Conservation (phyloP, 2,888 invertebrate genomes). For the Tromatobia lineatoria region DNA sequence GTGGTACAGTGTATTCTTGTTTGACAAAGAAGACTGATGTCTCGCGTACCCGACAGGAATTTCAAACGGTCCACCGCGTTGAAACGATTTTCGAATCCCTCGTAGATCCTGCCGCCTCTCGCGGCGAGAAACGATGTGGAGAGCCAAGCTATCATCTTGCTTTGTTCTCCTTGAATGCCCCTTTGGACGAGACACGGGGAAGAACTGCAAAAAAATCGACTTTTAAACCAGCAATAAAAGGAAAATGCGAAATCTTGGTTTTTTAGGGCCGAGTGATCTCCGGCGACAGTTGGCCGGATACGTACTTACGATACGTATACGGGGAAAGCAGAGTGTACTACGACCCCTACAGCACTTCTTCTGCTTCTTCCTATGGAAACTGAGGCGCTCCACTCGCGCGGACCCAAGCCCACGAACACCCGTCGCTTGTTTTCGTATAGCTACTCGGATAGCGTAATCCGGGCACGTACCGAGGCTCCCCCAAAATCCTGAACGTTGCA, state of each 20-base stretch:
- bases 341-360: constrained; percentile 51
- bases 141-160: constrained; percentile 26
- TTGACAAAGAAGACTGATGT: constrained; percentile 69
- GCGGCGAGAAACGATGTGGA: constrained; percentile 39
- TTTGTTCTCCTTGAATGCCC: constrained; percentile 24
- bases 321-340: constrained; percentile 29
- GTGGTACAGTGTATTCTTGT: constrained; percentile 8
- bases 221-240: constrained; percentile 85
- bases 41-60: constrained; percentile 80
- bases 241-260: constrained; percentile 81
- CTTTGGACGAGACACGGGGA: constrained; percentile 6
- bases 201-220: constrained; percentile 74
- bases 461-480: constrained; percentile 80
- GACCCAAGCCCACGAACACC: constrained; percentile 69
- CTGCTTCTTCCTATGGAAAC: constrained; percentile 24
- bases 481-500: constrained; percentile 74
- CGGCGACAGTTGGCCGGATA: constrained; percentile 83
- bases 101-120: constrained; percentile 58
- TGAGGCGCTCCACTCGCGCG: not conserved
- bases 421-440: constrained; percentile 70
- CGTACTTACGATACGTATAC: constrained; percentile 77
- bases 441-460: constrained; percentile 81
- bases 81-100: constrained; percentile 81
- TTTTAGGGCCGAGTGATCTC: constrained; percentile 76
- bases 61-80: constrained; percentile 75